Base-by-base conservation (phyloP, 2,797 vertebrate species). In the Heliangelus exortis region DNA sequence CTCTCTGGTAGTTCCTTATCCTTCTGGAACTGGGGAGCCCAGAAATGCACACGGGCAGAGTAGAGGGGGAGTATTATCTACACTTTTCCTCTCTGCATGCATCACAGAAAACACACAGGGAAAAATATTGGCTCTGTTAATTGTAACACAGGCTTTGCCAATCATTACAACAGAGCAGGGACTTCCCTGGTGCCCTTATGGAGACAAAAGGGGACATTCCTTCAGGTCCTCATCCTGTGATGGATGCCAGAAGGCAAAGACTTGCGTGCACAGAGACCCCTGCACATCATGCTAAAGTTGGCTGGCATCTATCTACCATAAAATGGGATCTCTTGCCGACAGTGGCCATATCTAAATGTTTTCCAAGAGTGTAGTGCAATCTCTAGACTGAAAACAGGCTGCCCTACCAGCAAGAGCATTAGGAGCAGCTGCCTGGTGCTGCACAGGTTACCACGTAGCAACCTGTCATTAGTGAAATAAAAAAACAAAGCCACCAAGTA, bases 261-360 rank as follows among this genome's bases (percentile, higher is more conserved):
- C 15, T 16, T 0, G 0, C 12, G 39, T 1, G 2, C 13, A 8
- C 1, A 7, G 45, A 34, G 53, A 31, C 2, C 5, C 10, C 20
- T 1, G 3, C 15, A 31, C 0, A 3, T 7, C n/a, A 23, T 3
- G 4, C 43, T 48, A 55, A 71, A 63, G 25, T 3, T 57, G 89
- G 28, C 72, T 83, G 65, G 34, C 21, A 8, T 15, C 59, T 11
- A 7, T 5, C 15, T 26, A 10, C 43, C 3, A 0, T 19, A 33
- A 77, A 71, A 65, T 9, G 9, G 7, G 33, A 28, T 59, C 33
- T 53, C 61, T 28, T 45, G 50, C 58, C 62, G 50, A 58, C 1
- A 5, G 71, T 65, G 28, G 34, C 58, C 20, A 1, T n/a, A 58
- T 31, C 23, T 69, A 33, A 58, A 82, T 15, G 13, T 57, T 66